A percentile compares a stretch with the other conserved stretches of the same genome.
phyloP scores from a whole-genome alignment of 2,888 invertebrate genomes.

The Thumatha senex region DNA sequence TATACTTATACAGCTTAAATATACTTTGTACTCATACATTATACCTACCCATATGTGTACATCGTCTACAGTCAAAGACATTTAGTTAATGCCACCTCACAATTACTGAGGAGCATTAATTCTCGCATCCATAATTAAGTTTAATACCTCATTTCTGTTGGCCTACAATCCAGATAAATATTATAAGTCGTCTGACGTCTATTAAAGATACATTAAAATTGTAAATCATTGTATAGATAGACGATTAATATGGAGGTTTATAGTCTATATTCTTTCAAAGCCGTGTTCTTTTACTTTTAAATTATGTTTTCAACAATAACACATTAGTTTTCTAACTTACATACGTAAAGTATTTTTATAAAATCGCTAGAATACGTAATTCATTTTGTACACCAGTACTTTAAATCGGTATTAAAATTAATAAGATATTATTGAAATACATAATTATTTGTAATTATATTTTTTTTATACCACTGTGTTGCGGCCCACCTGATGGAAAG shows the following conservation, averaged over 20 bases:
- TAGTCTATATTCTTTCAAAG: conserved; percentile 35
- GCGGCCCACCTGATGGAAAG: no score
- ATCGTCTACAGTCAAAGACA: conserved; percentile 67
- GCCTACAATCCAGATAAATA: conserved; percentile 80
- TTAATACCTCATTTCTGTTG: conserved; percentile 79
- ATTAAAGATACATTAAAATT: conserved; percentile 72
- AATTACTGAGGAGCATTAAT: conserved; percentile 81
- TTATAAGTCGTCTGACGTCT: conserved; percentile 67
- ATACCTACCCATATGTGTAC: conserved; percentile 12
- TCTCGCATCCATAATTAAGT: conserved; percentile 82
- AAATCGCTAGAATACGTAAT: no score
- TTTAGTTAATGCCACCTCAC: conserved; percentile 82
- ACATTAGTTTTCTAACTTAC: conserved; percentile 6
- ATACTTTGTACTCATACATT: no score
- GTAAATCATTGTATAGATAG: conserved; percentile 52
- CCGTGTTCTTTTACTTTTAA: conserved; percentile 30
- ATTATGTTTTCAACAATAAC: conserved; percentile 21
- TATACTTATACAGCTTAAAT: no score
- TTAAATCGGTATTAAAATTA: no score
- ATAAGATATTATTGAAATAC: no score
- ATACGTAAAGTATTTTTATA: no score
- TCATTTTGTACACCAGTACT: no score
- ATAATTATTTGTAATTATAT: no score
- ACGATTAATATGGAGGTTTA: conserved; percentile 28
- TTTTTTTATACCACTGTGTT: no score